These are phyloP conservation scores for Agonopterix alstromeriana DNA, from an alignment of 2,888 invertebrate species.

Conservation along the genomic window DNA sequence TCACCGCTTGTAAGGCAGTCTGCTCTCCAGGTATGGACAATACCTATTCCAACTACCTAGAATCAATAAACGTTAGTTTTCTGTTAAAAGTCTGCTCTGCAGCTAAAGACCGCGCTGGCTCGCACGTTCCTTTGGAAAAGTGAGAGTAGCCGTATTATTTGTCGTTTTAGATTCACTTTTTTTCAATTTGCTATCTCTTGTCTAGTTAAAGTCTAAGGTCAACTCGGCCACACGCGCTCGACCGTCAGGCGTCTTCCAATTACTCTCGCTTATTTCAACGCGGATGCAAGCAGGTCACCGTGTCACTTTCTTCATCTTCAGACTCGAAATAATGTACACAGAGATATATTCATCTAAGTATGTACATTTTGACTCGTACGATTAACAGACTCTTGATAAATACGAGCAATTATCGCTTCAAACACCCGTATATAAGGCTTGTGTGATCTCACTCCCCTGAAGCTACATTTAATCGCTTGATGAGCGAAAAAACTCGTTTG, in stretches of 20 bases:
- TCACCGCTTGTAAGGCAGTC: too few relatives aligned
- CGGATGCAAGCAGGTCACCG: slow-evolving; percentile 44
- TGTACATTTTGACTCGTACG: slow-evolving; percentile 1
- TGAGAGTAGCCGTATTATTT: too few relatives aligned
- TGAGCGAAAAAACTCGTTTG: slow-evolving; percentile 43
- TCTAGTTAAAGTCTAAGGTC: slow-evolving; percentile 13
- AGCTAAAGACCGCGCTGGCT: too few relatives aligned
- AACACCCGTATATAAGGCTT: slow-evolving; percentile 10
- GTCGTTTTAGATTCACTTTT: too few relatives aligned
- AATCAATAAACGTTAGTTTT: too few relatives aligned
- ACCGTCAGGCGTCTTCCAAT: slow-evolving; percentile 34
- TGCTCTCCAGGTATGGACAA: too few relatives aligned
- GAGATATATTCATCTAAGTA: slow-evolving; percentile 2
- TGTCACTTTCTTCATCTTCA: slow-evolving; percentile 62
- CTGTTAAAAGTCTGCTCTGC: too few relatives aligned
- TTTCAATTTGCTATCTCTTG: neutral
- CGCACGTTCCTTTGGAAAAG: too few relatives aligned
- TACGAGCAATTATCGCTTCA: slow-evolving; percentile 7
- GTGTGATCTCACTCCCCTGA: slow-evolving; percentile 24
- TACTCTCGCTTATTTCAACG: slow-evolving; percentile 52
- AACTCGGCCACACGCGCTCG: slow-evolving; percentile 7
- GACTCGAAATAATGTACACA: slow-evolving; percentile 11
- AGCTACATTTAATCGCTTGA: slow-evolving; percentile 21
- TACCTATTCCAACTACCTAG: too few relatives aligned
- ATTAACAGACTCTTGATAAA: slow-evolving; percentile 2